phyloP scores from a whole-genome alignment of 92 coral and sea anemone genomes.

The Palythoa grandiflora region DNA sequence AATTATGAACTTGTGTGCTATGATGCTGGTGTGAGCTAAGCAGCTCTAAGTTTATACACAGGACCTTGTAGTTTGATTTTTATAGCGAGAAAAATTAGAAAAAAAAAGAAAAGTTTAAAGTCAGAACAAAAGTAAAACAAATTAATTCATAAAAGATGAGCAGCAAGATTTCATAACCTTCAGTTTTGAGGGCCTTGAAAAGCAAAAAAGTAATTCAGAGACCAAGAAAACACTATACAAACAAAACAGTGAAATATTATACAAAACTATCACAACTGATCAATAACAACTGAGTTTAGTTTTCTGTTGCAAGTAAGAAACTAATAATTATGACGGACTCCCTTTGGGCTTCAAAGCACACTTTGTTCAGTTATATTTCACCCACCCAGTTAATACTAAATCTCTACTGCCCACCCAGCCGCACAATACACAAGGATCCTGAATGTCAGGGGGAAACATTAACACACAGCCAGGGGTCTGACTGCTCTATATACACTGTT shows the following conservation, averaged over 20 bases:
- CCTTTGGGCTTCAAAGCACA: conserved; percentile 6
- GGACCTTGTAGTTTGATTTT: not conserved
- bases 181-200: too few species aligned
- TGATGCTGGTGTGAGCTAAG: not conserved
- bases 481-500: conserved; percentile 2
- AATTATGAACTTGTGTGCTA: not conserved
- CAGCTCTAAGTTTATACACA: not conserved
- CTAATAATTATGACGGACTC: not conserved
- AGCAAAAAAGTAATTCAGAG: too few species aligned
- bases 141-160: too few species aligned
- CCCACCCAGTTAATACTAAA: not conserved
- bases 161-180: too few species aligned
- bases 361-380: not conserved
- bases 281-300: not conserved
- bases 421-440: not conserved
- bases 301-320: not conserved
- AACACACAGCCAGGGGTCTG: conserved; percentile 7
- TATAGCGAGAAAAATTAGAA: not conserved
- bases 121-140: too few species aligned
- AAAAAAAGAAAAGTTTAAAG: too few species aligned
- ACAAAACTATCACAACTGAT: not conserved
- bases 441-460: conserved; percentile 34
- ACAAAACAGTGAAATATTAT: too few species aligned
- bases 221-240: too few species aligned
- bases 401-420: not conserved